Percentiles rank a stretch among this genome's conserved stretches.
phyloP scores from a whole-genome alignment of 2,113 vertebrate species.

The Stictonetta naevosa region DNA sequence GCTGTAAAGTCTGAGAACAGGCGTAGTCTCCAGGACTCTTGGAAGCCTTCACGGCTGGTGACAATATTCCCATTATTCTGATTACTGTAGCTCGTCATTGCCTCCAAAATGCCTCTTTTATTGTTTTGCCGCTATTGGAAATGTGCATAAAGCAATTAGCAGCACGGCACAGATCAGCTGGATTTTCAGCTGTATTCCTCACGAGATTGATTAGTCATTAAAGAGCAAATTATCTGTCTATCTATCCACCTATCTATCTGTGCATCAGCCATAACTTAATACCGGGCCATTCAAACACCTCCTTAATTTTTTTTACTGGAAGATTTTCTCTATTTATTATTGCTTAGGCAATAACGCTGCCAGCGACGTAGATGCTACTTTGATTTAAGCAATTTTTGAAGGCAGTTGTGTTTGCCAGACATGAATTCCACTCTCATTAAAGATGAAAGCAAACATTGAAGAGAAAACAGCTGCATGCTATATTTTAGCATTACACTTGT shows the following conservation, averaged over 20 bases:
- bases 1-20: neutral
- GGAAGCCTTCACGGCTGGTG: constrained; percentile 16
- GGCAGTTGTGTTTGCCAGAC: constrained; percentile 38
- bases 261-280: neutral
- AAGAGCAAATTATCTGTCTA: neutral
- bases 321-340: constrained; percentile 8
- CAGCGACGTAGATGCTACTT: constrained; percentile 23
- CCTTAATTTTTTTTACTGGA: neutral
- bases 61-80: neutral
- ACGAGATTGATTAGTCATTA: neutral
- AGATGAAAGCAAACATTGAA: constrained; percentile 41
- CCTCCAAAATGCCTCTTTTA: constrained; percentile 22
- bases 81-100: neutral
- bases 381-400: constrained; percentile 55
- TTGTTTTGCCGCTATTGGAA: constrained; percentile 29
- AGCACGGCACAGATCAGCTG: neutral
- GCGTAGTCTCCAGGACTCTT: neutral
- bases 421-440: constrained; percentile 13
- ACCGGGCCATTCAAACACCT: neutral
- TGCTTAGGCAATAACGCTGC: constrained; percentile 29
- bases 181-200: constrained; percentile 14
- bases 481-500: neutral
- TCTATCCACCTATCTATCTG: neutral
- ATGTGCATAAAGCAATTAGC: constrained; percentile 40
- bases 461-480: constrained; percentile 24